Evolutionary conservation across 2,888 invertebrate genomes (phyloP).

Genomic region (Zaprionus bogoriensis): DNA sequence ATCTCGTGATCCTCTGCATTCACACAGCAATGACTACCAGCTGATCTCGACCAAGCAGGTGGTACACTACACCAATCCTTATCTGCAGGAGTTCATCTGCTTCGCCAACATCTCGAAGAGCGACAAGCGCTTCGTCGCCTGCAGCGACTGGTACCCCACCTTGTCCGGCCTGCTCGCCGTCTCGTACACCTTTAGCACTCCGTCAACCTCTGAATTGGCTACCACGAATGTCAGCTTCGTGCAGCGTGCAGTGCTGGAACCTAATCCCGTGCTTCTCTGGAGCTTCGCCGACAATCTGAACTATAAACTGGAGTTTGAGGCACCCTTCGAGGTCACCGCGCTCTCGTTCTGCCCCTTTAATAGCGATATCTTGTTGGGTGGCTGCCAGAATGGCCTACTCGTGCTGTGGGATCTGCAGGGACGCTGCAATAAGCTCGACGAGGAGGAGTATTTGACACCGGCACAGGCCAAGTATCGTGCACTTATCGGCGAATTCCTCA

Average conservation of each 20-base stretch:
- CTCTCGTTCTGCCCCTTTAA: conserved; percentile 88
- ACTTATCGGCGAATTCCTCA: conserved; percentile 86
- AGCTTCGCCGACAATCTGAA: conserved; percentile 88
- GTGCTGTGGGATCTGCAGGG: conserved; percentile 88
- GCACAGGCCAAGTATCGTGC: conserved; percentile 86
- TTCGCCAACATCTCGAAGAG: conserved; percentile 87
- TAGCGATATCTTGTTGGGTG: conserved; percentile 88
- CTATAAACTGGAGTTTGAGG: conserved; percentile 88
- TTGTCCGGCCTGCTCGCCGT: conserved; percentile 88
- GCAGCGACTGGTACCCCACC: conserved; percentile 88
- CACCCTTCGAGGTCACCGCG: conserved; percentile 86
- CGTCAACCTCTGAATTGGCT: conserved; percentile 75
- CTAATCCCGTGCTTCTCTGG: conserved; percentile 89
- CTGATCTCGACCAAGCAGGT: conserved; percentile 71
- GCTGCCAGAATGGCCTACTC: conserved; percentile 88
- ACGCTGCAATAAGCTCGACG: conserved; percentile 86
- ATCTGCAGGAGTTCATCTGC: conserved; percentile 84
- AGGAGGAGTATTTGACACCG: conserved; percentile 85
- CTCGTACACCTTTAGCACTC: conserved; percentile 86
- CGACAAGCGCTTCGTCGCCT: conserved; percentile 87
- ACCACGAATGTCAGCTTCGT: conserved; percentile 83
- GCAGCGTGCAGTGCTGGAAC: conserved; percentile 85
- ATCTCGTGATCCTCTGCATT: neutral
- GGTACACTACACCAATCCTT: conserved; percentile 75
- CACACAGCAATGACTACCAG: conserved; percentile 80